These are phyloP conservation scores for Pseudorhiza aurosa DNA, from an alignment of 30 jellyfish, hydroid and myxozoan species.

Conservation along the genomic window DNA sequence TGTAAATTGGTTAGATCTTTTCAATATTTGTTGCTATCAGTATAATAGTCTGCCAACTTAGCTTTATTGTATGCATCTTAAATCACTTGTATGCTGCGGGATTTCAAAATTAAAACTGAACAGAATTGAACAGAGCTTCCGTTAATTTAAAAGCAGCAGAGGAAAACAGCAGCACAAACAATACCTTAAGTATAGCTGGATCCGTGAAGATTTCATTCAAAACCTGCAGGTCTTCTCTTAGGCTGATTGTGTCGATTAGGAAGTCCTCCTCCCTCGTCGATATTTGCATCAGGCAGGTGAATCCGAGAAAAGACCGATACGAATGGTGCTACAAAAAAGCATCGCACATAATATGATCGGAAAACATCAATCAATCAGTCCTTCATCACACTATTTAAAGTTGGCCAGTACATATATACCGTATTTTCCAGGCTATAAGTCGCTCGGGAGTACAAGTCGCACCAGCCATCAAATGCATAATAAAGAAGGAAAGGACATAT, in stretches of 20 bases:
- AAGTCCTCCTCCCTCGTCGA: slow-evolving; percentile 91
- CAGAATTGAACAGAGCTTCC: background rate
- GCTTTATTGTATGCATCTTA: no score
- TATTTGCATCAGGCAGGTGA: slow-evolving; percentile 97
- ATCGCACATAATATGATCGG: no score
- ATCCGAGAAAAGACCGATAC: slow-evolving; percentile 95
- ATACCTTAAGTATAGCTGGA: slow-evolving; percentile 90
- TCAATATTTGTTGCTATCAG: no score
- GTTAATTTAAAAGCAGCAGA: background rate
- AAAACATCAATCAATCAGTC: no score
- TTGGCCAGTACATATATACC: no score
- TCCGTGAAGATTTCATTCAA: slow-evolving; percentile 94
- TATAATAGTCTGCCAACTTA: no score
- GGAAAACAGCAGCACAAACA: background rate
- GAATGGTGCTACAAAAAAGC: slow-evolving; percentile 88
- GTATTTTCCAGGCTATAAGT: no score
- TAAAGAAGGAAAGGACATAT: no score
- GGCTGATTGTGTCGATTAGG: slow-evolving; percentile 84
- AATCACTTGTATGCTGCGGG: background rate
- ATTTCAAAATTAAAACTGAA: background rate
- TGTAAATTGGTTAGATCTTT: no score
- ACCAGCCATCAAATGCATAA: no score
- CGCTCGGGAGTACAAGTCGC: no score
- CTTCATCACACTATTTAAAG: no score
- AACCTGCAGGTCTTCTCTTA: slow-evolving; percentile 84